Percentiles rank a stretch among this genome's conserved stretches.
These are phyloP conservation scores for Onychomys leucogaster DNA, from an alignment of 2,797 vertebrate genomes.

Conservation along the genomic window DNA sequence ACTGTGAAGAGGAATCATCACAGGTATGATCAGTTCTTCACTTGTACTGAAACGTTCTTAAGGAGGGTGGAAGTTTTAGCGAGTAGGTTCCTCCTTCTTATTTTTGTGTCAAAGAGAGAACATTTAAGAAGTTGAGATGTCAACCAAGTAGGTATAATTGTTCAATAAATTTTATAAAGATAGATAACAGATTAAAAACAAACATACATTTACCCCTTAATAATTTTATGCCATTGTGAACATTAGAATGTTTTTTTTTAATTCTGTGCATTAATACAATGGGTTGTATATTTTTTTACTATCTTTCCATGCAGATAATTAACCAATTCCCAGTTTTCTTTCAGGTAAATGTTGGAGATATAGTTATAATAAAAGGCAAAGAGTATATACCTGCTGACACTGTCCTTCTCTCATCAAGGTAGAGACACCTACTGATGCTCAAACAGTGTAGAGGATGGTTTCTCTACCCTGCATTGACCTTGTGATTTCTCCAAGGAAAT, in stretches of 20 bases:
- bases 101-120: slow-evolving; percentile 73
- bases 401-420: slow-evolving; percentile 99
- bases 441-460: slow-evolving; percentile 89
- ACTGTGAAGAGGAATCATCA: background rate
- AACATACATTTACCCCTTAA: background rate
- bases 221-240: slow-evolving; percentile 65
- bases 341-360: slow-evolving; percentile 98
- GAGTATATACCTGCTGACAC: slow-evolving; percentile 98
- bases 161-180: slow-evolving; percentile 18
- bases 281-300: slow-evolving; percentile 76
- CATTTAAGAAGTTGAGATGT: slow-evolving; percentile 56
- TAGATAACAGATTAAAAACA: background rate
- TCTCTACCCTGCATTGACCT: slow-evolving; percentile 89
- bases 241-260: slow-evolving; percentile 71
- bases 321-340: slow-evolving; percentile 95
- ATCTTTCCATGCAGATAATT: slow-evolving; percentile 85
- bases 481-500: slow-evolving; percentile 92
- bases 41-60: background rate
- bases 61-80: background rate
- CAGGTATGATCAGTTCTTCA: background rate
- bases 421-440: slow-evolving; percentile 91
- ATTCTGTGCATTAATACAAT: slow-evolving; percentile 75
- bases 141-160: background rate
- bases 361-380: slow-evolving; percentile 98
- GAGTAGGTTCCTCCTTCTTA: slow-evolving; percentile 59